Percentiles rank a stretch among this genome's conserved stretches.
Evolutionary conservation across 2,888 invertebrate genomes (phyloP).

Genomic region (Zygothrica quintamaculata): DNA sequence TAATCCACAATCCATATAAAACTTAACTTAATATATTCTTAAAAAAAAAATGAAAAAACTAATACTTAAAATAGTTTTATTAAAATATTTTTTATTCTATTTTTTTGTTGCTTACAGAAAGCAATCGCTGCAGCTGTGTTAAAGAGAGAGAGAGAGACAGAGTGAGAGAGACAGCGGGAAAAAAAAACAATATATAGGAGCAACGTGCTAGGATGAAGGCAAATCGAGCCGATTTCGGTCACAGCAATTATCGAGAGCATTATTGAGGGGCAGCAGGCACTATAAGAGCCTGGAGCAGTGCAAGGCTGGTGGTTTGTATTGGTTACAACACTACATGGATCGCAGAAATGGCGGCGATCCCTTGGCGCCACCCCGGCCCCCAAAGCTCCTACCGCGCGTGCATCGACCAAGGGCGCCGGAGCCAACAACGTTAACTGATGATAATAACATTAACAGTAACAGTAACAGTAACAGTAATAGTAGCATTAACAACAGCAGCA

Average conservation of each 20-base stretch:
- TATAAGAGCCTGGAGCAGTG: constrained; percentile 33
- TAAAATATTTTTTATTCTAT: constrained; percentile 9
- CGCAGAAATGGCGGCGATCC: constrained; percentile 90
- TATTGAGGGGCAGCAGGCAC: constrained; percentile 73
- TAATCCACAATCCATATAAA: too few relatives aligned
- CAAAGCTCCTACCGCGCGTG: constrained; percentile 90
- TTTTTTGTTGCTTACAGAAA: constrained; percentile 85
- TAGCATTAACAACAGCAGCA: constrained; percentile 53
- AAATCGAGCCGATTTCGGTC: constrained; percentile 87
- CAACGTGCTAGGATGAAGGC: constrained; percentile 86
- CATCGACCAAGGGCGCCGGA: constrained; percentile 87
- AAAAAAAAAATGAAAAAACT: constrained; percentile 7
- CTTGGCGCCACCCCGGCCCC: constrained; percentile 91
- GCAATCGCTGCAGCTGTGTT: constrained; percentile 85
- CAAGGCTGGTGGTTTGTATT: constrained; percentile 54
- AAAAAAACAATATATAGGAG: too few relatives aligned
- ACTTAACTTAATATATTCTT: too few relatives aligned
- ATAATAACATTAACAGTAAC: constrained; percentile 56
- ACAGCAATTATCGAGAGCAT: constrained; percentile 84
- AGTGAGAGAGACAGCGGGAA: constrained; percentile 4
- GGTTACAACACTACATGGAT: constrained; percentile 87
- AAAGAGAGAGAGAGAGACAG: constrained; percentile 14
- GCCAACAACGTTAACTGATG: constrained; percentile 83
- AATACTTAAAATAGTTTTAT: too few relatives aligned
- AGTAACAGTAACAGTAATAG: constrained; percentile 48